Evolutionary conservation across 2,888 invertebrate genomes (phyloP).

Genomic region (Portevinia maculata): DNA sequence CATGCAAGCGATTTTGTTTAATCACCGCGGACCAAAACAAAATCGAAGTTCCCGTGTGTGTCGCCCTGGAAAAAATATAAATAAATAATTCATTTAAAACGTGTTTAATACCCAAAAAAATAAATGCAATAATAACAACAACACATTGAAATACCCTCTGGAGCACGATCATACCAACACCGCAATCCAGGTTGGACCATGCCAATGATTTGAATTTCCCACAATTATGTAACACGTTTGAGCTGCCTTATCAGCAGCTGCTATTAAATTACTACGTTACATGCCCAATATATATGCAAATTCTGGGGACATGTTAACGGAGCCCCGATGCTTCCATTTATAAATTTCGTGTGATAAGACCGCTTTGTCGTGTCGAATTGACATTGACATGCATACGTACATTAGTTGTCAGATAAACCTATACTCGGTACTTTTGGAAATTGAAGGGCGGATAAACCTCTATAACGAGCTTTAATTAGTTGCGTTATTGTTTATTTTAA

Average conservation of each 20-base stretch:
- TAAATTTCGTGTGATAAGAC: constrained; percentile 49
- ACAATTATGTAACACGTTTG: constrained; percentile 39
- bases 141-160: constrained; percentile 22
- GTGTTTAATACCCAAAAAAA: constrained; percentile 25
- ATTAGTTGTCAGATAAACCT: constrained; percentile 12
- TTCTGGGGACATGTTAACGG: constrained; percentile 42
- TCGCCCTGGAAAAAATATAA: constrained; percentile 78
- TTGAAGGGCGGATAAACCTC: constrained; percentile 40
- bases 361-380: constrained; percentile 42
- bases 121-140: constrained; percentile 23
- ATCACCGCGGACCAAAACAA: constrained; percentile 78
- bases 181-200: constrained; percentile 6
- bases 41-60: constrained; percentile 75
- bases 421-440: constrained; percentile 1
- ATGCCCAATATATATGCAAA: constrained; percentile 32
- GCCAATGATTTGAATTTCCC: constrained; percentile 47
- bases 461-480: constrained; percentile 46
- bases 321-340: constrained; percentile 11
- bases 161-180: constrained; percentile 7
- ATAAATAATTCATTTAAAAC: constrained; percentile 32
- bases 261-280: constrained; percentile 39
- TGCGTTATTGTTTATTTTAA: constrained; percentile 29
- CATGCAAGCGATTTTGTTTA: constrained; percentile 88
- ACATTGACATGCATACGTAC: constrained; percentile 65
- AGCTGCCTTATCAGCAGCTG: constrained; percentile 50